A percentile compares a stretch with the other conserved stretches of the same genome.
phyloP scores from a whole-genome alignment of 37 sponge, comb jelly and placozoan species.

The Spongilla lacustris region DNA sequence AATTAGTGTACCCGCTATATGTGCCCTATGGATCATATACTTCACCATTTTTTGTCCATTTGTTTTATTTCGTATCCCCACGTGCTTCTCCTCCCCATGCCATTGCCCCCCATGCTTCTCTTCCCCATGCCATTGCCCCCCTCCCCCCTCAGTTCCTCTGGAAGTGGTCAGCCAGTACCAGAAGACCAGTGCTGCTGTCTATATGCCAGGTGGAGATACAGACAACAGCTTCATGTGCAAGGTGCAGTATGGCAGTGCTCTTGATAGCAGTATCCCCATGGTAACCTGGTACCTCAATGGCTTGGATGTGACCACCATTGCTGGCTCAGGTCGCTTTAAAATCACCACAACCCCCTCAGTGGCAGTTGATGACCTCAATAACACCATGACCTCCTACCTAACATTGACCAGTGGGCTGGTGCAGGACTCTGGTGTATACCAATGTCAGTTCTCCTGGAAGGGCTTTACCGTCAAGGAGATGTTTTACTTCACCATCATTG shows the following conservation, averaged over 20 bases:
- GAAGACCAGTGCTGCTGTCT: not conserved
- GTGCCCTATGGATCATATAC: no score
- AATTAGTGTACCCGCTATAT: no score
- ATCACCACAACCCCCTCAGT: no score
- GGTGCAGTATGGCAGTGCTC: not conserved
- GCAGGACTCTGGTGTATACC: not conserved
- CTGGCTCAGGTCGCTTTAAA: no score
- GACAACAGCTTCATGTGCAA: not conserved
- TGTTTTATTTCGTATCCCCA: no score
- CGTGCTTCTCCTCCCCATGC: no score
- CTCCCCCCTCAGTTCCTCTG: not conserved
- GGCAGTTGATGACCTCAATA: not conserved
- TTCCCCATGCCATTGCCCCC: no score
- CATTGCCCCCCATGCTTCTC: no score
- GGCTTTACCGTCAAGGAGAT: not conserved
- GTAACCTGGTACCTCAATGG: not conserved
- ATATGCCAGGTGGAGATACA: not conserved
- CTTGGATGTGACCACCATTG: not conserved
- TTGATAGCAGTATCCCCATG: not conserved
- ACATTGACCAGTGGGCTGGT: not conserved
- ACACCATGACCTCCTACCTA: not conserved
- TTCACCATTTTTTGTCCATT: no score
- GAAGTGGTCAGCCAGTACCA: not conserved
- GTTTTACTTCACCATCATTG: not conserved
- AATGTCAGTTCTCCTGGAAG: not conserved